Conservation (phyloP, 2,888 invertebrate genomes). For the Eupithecia abbreviata region DNA sequence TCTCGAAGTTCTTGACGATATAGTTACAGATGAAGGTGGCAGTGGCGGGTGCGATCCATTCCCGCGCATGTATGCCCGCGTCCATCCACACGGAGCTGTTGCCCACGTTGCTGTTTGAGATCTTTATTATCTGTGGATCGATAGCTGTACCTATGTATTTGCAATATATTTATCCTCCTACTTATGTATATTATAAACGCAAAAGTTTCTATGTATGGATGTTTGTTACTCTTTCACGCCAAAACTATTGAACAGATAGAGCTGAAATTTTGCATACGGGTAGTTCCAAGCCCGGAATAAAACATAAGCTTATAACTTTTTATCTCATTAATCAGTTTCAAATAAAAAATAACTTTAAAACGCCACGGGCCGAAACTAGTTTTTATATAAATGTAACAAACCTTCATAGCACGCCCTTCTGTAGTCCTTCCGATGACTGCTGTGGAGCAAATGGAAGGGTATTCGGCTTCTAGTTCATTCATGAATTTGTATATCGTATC, state of each 20-base stretch:
- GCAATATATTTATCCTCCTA: no score
- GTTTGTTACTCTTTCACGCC: no score
- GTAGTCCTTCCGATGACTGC: slow-evolving; percentile 66
- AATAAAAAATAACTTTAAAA: no score
- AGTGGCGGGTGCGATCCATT: slow-evolving; percentile 94
- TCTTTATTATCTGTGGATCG: slow-evolving; percentile 74
- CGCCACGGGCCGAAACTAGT: background rate
- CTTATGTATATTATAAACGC: no score
- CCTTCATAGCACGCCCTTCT: slow-evolving; percentile 72
- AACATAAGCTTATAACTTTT: no score
- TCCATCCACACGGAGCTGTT: slow-evolving; percentile 89
- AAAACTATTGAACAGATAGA: no score
- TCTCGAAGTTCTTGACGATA: slow-evolving; percentile 87
- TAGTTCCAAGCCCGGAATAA: no score
- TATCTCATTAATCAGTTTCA: no score
- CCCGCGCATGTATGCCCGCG: slow-evolving; percentile 94
- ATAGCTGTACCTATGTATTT: no score
- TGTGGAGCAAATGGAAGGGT: slow-evolving; percentile 70
- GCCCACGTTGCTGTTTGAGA: slow-evolving; percentile 87
- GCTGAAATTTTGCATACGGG: no score
- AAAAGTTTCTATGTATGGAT: no score
- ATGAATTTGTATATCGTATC: slow-evolving; percentile 67
- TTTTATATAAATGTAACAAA: slow-evolving; percentile 29
- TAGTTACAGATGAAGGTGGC: slow-evolving; percentile 90
- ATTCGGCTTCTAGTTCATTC: slow-evolving; percentile 65